phyloP scores from a whole-genome alignment of 1,140 invertebrate genomes.

The Hylyphantes graminicola region DNA sequence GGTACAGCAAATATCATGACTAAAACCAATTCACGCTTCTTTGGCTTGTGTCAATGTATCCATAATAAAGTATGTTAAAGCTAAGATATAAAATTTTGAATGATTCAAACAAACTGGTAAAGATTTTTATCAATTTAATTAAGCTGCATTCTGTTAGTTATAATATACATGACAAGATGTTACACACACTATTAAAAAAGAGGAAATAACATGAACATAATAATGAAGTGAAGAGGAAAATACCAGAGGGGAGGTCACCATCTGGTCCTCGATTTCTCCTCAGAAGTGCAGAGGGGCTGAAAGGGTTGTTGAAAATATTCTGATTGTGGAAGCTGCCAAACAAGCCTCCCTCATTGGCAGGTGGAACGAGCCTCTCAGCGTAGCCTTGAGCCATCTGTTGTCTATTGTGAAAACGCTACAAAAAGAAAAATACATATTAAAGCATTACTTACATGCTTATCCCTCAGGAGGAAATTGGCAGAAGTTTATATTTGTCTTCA shows the following conservation, averaged over 20 bases:
- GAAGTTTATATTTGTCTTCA: too few species aligned
- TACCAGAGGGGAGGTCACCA: background rate
- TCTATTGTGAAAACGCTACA: conserved; percentile 33
- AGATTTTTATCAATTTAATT: too few species aligned
- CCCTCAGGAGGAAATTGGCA: too few species aligned
- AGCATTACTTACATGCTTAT: too few species aligned
- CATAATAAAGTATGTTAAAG: too few species aligned
- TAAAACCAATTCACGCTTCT: too few species aligned
- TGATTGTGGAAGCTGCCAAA: conserved; percentile 52
- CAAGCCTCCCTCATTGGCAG: conserved; percentile 55
- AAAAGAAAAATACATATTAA: background rate
- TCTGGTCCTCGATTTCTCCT: conserved; percentile 29
- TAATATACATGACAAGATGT: too few species aligned
- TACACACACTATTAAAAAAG: background rate
- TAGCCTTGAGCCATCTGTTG: conserved; percentile 61
- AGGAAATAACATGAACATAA: background rate
- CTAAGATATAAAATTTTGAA: too few species aligned
- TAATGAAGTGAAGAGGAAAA: background rate
- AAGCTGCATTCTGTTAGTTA: too few species aligned
- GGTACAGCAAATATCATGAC: too few species aligned
- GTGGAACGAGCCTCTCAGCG: conserved; percentile 64
- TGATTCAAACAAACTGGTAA: too few species aligned
- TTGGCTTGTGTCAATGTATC: too few species aligned
- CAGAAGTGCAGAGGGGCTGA: conserved; percentile 38
- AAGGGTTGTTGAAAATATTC: conserved; percentile 56